Conservation (phyloP, 2,113 vertebrate genomes). For the Micromys minutus region DNA sequence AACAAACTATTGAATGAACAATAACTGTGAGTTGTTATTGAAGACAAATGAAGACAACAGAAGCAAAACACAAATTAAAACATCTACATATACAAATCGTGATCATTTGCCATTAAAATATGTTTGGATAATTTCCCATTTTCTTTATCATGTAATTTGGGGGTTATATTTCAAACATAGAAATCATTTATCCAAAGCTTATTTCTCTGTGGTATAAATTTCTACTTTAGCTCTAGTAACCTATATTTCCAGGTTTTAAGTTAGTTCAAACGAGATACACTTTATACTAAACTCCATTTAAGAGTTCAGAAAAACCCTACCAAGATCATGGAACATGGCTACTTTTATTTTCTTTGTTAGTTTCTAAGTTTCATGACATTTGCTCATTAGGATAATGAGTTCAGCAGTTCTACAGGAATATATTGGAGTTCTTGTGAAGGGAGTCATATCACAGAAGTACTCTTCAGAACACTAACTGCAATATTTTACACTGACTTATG, state of each 20-base stretch:
- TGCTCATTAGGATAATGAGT: constrained; percentile 74
- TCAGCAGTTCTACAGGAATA: constrained; percentile 54
- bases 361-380: constrained; percentile 62
- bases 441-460: constrained; percentile 65
- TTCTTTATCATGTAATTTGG: constrained; percentile 24
- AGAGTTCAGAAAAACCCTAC: constrained; percentile 52
- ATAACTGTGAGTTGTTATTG: background rate
- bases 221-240: background rate
- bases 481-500: constrained; percentile 68
- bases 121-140: background rate
- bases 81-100: background rate
- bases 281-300: constrained; percentile 26
- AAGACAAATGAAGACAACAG: background rate
- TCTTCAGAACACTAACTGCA: constrained; percentile 65
- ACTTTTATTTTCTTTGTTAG: constrained; percentile 48
- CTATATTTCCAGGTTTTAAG: constrained; percentile 22
- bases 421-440: constrained; percentile 63
- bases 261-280: constrained; percentile 13
- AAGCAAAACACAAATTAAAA: background rate
- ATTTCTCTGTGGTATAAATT: constrained; percentile 4
- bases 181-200: background rate
- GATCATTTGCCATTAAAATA: background rate
- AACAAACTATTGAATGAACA: constrained; percentile 20
- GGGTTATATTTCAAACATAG: background rate
- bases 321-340: constrained; percentile 24